Conservation (phyloP, 2,797 vertebrate genomes). For the Siniperca scherzeri region DNA sequence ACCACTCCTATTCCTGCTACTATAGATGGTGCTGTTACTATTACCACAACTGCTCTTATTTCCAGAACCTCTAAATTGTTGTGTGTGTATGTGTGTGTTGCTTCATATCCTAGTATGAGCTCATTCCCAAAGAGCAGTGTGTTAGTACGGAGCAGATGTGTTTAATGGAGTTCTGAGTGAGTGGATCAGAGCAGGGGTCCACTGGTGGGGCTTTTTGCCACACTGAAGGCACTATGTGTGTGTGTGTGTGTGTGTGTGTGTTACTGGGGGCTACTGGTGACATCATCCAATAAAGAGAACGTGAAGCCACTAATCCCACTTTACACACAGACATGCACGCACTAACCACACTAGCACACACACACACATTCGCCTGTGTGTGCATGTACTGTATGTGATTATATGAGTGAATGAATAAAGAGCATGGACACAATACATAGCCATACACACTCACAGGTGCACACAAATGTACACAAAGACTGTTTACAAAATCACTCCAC, state of each 20-base stretch:
- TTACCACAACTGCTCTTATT: too few species aligned
- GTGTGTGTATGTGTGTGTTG: not conserved
- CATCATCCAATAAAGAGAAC: slow-evolving; percentile 46
- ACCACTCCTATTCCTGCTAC: too few species aligned
- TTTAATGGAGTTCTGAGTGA: not conserved
- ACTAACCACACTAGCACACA: not conserved
- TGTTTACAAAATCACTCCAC: slow-evolving; percentile 1
- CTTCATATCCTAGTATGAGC: slow-evolving; percentile 8
- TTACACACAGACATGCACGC: not conserved
- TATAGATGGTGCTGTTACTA: too few species aligned
- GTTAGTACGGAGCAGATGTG: not conserved
- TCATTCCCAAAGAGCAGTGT: not conserved
- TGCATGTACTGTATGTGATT: not conserved
- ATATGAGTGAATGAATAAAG: not conserved
- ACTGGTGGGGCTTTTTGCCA: not conserved
- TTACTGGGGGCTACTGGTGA: slow-evolving; percentile 26
- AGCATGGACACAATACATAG: not conserved
- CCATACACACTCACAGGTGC: not conserved
- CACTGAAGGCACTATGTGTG: not conserved
- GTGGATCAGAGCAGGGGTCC: too few species aligned
- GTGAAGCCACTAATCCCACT: not conserved
- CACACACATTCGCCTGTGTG: not conserved
- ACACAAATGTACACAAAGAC: slow-evolving; percentile 11
- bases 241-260: slow-evolving; percentile 15
- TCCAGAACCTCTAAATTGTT: not conserved